Evolutionary conservation across 2,888 invertebrate genomes (phyloP), one percentile per base, ranked within the genome.

Genomic region (Drosophila peninsularis): DNA sequence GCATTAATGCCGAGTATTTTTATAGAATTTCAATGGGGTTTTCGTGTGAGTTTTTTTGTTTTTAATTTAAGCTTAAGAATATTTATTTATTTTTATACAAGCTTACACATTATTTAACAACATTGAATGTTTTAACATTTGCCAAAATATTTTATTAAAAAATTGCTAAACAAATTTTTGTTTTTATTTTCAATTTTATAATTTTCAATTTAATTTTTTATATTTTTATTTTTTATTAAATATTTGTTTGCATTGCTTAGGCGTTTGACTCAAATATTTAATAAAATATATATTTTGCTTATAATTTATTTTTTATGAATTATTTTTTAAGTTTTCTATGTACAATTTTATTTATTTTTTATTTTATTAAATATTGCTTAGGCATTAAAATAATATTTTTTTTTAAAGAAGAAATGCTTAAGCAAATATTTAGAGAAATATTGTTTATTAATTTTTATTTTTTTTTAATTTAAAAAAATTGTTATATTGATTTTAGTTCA

Each of bases 31-130:
- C 89, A 88, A 73, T 82, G 82, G 89, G 72, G 60, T 65, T 56
- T 17, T 47, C 60, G 79, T 75, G 79, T 85, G 78, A 53, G 65
- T 55, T 60, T 52, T 3, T 62, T 34, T 52, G 41, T 58, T 21
- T 52, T 60, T 34, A 52, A 52, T 52, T 37, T 52, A 24, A 11
- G 7, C 24, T n/a, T 37, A 52, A n/a, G n/a, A n/a, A n/a, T n/a
- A 17, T 45, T 47, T 52, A 32, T 54, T 49, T 66, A 73, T 71
- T 85, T 87, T 90, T 91, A 78, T 91, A 91, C 90, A 89, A 83
- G 78, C 91, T 92, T 91, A 91, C 80, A 86, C 88, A 90, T 87
- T 91, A 91, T 92, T 91, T 91, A 91, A 92, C 91, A 91, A 91
- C 91, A 91, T 91, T 91, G 74, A 91, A 91, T 92, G 92, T 89